phyloP scores from a whole-genome alignment of 2,888 invertebrate genomes.

The Agrilus biguttatus region DNA sequence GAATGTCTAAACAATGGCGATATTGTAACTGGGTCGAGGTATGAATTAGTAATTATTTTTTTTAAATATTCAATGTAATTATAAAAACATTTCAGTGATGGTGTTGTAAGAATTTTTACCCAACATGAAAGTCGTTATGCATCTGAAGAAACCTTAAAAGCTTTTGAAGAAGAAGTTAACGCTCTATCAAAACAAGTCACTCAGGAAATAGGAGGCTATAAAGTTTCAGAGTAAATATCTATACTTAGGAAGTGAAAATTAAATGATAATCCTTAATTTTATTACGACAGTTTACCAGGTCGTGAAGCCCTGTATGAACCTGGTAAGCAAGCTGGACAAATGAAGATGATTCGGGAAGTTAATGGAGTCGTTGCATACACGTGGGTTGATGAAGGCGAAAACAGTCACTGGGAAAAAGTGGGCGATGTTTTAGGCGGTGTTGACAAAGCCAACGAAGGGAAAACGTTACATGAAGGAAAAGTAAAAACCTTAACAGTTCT shows the following conservation, averaged over 20 bases:
- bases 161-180: conserved; percentile 60
- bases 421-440: conserved; percentile 80
- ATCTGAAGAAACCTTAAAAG: conserved; percentile 40
- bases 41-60: background rate
- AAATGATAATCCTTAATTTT: background rate
- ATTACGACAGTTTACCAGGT: conserved; percentile 55
- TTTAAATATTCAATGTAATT: background rate
- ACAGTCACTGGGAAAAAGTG: conserved; percentile 59
- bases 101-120: conserved; percentile 74
- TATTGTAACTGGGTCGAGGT: conserved; percentile 63
- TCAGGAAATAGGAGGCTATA: conserved; percentile 70
- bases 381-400: conserved; percentile 50
- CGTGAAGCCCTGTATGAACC: conserved; percentile 60
- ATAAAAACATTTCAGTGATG: conserved; percentile 53
- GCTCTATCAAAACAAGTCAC: conserved; percentile 45
- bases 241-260: conserved; percentile 3
- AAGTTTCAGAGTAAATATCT: conserved; percentile 60
- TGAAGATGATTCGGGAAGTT: conserved; percentile 66
- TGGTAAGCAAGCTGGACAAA: conserved; percentile 71
- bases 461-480: conserved; percentile 71
- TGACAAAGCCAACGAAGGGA: conserved; percentile 48
- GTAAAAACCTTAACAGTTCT: conserved; percentile 25
- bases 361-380: conserved; percentile 63
- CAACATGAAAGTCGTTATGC: conserved; percentile 56
- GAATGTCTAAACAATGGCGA: conserved; percentile 72